Base-by-base conservation (phyloP, 2,113 vertebrate species). In the Mustelus asterias region DNA sequence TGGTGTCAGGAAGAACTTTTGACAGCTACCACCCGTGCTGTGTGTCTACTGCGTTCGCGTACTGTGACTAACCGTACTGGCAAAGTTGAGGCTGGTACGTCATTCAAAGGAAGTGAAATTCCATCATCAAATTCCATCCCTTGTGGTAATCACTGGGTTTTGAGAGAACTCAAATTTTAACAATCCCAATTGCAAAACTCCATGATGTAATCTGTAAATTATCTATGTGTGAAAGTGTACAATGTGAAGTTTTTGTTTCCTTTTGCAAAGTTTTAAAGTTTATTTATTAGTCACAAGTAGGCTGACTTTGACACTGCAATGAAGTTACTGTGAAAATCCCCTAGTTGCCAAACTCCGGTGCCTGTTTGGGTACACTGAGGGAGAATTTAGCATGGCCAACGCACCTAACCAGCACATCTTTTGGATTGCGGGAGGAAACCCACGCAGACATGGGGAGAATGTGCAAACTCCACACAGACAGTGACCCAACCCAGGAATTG, bases 1-100 rank as follows among this genome's bases (percentile, higher is more conserved):
- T 99, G 99, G 99, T 98, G 97, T 85, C 98, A 99, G 95, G 99
- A 99, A 96, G 98, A 99, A 95, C 97, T 99, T 96, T 96, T 97
- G 0, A 97, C 97, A 69, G 99, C 99, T 60, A 97, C 98, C 65
- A 97, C 97, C 95, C 98, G 99, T 95, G 98, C 98, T 0, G 97
- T 99, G 10, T 97, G 96, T 63, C 97, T 99, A 97, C 97, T 99
- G 96, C 98, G 99, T 96, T 97, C 97, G 37, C 97, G 98, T 95
- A 99, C 99, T 0, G 97, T 99, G 96, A 97, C 97, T 18, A 97
- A 98, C 96, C 97, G 98, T 96, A 97, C 96, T 5, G 96, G 97
- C 97, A 99, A 98, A 95, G 96, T 97, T 8, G 98, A 98, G 69
- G 96, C 97, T 96, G 98, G 97, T 97, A 97, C 96, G 96, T 95